phyloP scores from a whole-genome alignment of 2,113 vertebrate genomes.

The Herpailurus yagouaroundi region DNA sequence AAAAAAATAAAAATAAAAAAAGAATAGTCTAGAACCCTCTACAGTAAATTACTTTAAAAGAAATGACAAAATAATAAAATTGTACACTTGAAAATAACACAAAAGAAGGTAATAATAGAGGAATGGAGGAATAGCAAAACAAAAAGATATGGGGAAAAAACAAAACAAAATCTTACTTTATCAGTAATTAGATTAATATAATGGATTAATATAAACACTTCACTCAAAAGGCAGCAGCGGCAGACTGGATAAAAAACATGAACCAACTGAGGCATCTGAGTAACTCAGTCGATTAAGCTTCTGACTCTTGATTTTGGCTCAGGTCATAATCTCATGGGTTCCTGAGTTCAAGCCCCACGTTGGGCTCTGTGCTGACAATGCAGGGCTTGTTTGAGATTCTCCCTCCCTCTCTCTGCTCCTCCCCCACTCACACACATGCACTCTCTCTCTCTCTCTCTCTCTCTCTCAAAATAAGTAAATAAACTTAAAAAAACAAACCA shows the following conservation, averaged over 20 bases:
- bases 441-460: no score
- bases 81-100: not conserved
- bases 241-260: not conserved
- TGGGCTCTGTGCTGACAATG: no score
- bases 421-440: no score
- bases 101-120: not conserved
- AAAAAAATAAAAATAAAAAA: not conserved
- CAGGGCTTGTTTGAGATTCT: no score
- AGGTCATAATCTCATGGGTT: no score
- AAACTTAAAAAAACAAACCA: no score
- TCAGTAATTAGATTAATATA: not conserved
- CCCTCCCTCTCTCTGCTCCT: no score
- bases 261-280: no score
- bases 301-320: no score
- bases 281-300: no score
- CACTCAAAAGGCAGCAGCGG: not conserved
- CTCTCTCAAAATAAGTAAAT: no score
- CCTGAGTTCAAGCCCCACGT: no score
- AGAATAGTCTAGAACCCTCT: not conserved
- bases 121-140: not conserved
- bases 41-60: not conserved
- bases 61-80: not conserved
- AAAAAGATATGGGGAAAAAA: not conserved
- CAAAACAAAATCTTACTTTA: not conserved
- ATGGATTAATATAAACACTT: not conserved